Conservation (phyloP, 2,888 invertebrate species). For the Drosophila kambysellisi region DNA sequence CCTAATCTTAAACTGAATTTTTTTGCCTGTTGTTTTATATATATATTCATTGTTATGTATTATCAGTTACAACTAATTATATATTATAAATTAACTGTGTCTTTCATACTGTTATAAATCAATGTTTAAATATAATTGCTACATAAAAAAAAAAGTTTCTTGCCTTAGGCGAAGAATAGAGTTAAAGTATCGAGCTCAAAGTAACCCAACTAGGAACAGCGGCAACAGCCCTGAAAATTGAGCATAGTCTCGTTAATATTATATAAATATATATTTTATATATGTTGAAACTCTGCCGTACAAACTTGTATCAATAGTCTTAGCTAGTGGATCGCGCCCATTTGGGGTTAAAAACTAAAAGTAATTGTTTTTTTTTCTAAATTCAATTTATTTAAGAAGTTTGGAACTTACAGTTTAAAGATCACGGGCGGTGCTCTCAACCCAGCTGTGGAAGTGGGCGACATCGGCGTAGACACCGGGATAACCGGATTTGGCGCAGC, state of each 20-base stretch:
- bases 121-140: too few relatives aligned
- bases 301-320: background rate
- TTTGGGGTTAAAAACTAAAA: background rate
- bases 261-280: too few relatives aligned
- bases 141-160: too few relatives aligned
- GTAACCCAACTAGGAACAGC: conserved; percentile 69
- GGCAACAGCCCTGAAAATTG: conserved; percentile 36
- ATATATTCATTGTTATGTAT: too few relatives aligned
- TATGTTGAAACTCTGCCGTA: too few relatives aligned
- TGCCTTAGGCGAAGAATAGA: conserved; percentile 19
- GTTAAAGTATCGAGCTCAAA: conserved; percentile 55
- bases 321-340: background rate
- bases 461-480: conserved; percentile 69
- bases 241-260: background rate
- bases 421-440: conserved; percentile 50
- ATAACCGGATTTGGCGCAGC: conserved; percentile 67
- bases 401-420: conserved; percentile 30
- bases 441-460: conserved; percentile 54
- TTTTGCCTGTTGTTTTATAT: background rate
- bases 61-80: too few relatives aligned
- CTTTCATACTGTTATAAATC: too few relatives aligned
- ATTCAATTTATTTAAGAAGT: conserved; percentile 45
- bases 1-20: conserved; percentile 15
- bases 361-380: background rate
- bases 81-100: too few relatives aligned